phyloP scores from a whole-genome alignment of 2,888 invertebrate genomes.

The Acanthoscelides obtectus region DNA sequence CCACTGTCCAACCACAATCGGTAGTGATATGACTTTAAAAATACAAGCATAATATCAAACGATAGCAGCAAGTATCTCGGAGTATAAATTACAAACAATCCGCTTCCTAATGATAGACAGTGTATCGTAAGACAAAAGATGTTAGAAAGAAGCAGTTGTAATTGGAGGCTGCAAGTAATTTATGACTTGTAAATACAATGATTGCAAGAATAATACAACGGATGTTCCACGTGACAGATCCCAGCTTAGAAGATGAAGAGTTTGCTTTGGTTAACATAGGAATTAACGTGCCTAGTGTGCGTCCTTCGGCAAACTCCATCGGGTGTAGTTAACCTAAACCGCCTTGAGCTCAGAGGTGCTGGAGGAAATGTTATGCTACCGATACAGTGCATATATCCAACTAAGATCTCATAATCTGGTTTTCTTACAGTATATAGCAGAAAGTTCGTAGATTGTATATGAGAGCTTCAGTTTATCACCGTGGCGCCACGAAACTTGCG shows the following conservation, averaged over 20 bases:
- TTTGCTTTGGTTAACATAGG: neutral
- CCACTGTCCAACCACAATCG: no score
- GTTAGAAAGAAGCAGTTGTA: neutral
- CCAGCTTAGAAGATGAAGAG: neutral
- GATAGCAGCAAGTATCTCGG: neutral
- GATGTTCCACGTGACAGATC: neutral
- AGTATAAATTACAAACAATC: neutral
- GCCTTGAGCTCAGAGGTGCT: neutral
- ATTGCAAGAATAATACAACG: neutral
- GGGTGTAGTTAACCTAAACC: no score
- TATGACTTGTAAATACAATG: neutral
- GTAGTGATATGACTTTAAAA: neutral
- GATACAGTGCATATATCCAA: neutral
- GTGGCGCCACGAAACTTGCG: no score
- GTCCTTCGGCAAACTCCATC: no score
- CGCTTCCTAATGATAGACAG: neutral
- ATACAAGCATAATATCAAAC: neutral
- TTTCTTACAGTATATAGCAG: no score
- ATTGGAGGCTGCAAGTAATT: neutral
- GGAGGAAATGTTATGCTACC: neutral
- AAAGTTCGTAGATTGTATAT: no score
- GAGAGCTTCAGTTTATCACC: no score
- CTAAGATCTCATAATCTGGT: no score
- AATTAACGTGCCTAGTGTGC: neutral
- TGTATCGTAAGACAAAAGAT: neutral